phyloP scores from a whole-genome alignment of 2,797 vertebrate species.

The Lophotriccus pileatus region DNA sequence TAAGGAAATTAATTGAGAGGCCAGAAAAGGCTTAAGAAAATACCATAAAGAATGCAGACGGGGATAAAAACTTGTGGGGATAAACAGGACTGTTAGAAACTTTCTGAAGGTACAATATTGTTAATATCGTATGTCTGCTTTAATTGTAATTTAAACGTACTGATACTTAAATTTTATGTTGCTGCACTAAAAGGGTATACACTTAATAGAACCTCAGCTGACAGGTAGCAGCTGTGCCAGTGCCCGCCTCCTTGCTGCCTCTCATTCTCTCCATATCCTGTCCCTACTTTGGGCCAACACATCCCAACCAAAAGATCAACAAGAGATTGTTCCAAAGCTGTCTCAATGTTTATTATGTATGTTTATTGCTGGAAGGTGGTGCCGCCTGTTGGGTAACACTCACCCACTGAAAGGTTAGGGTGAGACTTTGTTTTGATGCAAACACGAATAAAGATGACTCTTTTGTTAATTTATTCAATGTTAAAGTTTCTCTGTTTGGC shows the following conservation, averaged over 20 bases:
- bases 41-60: not conserved
- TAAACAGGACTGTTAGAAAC: not conserved
- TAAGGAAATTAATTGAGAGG: not conserved
- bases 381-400: not conserved
- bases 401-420: fast-evolving
- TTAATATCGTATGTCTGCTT: not conserved
- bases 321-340: not conserved
- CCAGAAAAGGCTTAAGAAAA: not conserved
- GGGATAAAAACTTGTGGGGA: not conserved
- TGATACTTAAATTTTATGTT: not conserved
- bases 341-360: not conserved
- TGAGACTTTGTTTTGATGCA: not conserved
- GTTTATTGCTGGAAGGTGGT: not conserved
- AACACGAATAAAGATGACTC: not conserved
- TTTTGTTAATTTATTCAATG: not conserved
- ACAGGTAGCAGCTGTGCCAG: not conserved
- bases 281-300: not conserved
- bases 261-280: not conserved
- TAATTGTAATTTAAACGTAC: not conserved
- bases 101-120: not conserved
- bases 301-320: not conserved
- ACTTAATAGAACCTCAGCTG: not conserved
- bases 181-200: not conserved
- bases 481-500: not conserved
- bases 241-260: not conserved